Evolutionary conservation across 2,888 invertebrate genomes (phyloP).

Genomic region (Eristalis intricaria): DNA sequence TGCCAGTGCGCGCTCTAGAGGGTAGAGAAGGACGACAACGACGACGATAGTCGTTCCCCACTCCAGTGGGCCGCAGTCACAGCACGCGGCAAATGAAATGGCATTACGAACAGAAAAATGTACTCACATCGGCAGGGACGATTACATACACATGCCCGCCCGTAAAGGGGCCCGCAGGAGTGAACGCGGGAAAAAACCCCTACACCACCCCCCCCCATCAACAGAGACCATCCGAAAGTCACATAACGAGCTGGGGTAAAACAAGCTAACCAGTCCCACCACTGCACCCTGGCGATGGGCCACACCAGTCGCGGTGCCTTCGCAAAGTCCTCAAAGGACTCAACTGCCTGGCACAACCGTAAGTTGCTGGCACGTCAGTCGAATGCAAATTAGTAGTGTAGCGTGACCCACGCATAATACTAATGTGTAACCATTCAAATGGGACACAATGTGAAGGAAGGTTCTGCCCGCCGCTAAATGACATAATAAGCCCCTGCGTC

Average conservation of each 20-base stretch:
- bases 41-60: not conserved
- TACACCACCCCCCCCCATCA: no score
- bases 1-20: not conserved
- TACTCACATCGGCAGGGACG: conserved; percentile 38
- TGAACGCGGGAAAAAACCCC: conserved; percentile 24
- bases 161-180: not conserved
- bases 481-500: conserved; percentile 56
- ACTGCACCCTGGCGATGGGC: conserved; percentile 13
- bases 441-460: conserved; percentile 40
- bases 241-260: conserved; percentile 62
- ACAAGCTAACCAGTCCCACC: conserved; percentile 35
- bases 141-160: not conserved
- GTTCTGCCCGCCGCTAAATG: conserved; percentile 24
- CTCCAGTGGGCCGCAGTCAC: conserved; percentile 21
- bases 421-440: conserved; percentile 69
- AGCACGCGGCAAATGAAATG: conserved; percentile 56
- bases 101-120: conserved; percentile 62
- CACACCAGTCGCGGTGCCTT: not conserved
- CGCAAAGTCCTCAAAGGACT: conserved; percentile 31
- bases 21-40: not conserved
- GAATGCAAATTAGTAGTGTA: conserved; percentile 68
- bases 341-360: conserved; percentile 28
- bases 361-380: conserved; percentile 61
- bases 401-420: conserved; percentile 72
- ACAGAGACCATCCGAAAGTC: conserved; percentile 51